Evolutionary conservation across 2,797 vertebrate genomes (phyloP).

Genomic region (Typhlichthys eigenmanni): DNA sequence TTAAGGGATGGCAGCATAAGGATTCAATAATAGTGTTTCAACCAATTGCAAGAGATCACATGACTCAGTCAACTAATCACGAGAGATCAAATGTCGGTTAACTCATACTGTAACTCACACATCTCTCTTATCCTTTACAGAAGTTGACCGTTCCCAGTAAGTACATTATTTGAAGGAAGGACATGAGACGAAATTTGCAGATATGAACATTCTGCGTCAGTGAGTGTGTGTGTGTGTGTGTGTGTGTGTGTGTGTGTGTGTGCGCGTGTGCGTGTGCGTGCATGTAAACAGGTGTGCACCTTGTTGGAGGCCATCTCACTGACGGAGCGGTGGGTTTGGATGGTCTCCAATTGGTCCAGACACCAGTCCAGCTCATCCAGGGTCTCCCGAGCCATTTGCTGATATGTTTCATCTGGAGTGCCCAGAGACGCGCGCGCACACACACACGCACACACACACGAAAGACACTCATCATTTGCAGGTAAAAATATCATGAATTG

Average conservation of each 20-base stretch:
- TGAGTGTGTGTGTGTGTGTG: conserved; percentile 8
- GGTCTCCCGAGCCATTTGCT: conserved; percentile 87
- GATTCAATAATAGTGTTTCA: no score
- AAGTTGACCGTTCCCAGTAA: background rate
- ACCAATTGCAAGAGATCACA: no score
- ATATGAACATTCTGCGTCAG: background rate
- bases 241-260: background rate
- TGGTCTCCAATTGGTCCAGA: conserved; percentile 85
- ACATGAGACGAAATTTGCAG: no score
- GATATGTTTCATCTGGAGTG: conserved; percentile 83
- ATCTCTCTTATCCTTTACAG: background rate
- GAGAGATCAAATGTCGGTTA: no score
- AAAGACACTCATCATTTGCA: background rate
- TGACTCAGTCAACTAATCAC: no score
- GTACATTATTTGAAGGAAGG: background rate
- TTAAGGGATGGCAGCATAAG: no score
- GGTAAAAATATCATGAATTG: background rate
- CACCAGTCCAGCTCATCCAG: conserved; percentile 89
- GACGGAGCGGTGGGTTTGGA: conserved; percentile 85
- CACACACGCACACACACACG: background rate
- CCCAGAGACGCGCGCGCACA: background rate
- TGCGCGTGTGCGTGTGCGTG: conserved; percentile 4
- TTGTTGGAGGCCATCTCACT: conserved; percentile 87
- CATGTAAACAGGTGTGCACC: conserved; percentile 56
- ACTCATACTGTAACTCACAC: no score